Evolutionary conservation across 2,888 invertebrate genomes (phyloP).

Genomic region (Ditula angustiorana): DNA sequence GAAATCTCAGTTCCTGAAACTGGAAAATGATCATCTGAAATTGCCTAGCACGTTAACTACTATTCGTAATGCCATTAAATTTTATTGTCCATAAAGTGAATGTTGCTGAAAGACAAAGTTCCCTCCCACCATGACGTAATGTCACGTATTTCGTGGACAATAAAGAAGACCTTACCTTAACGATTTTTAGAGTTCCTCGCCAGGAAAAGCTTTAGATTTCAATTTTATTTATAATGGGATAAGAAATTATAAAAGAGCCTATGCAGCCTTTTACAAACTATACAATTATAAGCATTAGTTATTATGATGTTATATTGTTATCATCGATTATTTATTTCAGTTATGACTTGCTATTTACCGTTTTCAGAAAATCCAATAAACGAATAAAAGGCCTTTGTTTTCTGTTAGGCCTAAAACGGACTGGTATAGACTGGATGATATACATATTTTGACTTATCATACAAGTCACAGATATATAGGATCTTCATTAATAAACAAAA

Average conservation of each 20-base stretch:
- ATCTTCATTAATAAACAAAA: too few species aligned
- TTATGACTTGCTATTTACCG: too few species aligned
- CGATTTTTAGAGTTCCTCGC: constrained; percentile 6
- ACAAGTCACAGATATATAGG: too few species aligned
- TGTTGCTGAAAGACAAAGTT: constrained; percentile 45
- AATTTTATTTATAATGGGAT: background rate
- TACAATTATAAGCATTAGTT: too few species aligned
- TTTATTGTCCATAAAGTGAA: constrained; percentile 42
- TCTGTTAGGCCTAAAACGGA: too few species aligned
- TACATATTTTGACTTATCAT: too few species aligned
- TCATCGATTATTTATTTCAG: too few species aligned
- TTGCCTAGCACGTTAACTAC: constrained; percentile 35
- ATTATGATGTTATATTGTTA: too few species aligned
- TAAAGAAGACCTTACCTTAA: constrained; percentile 24
- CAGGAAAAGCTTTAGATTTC: background rate
- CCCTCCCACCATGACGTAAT: constrained; percentile 50
- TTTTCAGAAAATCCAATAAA: too few species aligned
- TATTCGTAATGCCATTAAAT: constrained; percentile 38
- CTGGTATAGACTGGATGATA: too few species aligned
- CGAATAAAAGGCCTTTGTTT: too few species aligned
- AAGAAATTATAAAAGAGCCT: background rate
- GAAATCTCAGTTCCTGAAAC: background rate
- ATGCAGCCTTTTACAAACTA: too few species aligned
- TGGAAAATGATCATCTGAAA: constrained; percentile 19
- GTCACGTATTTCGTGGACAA: constrained; percentile 49